Evolutionary conservation across 2,797 vertebrate species (phyloP), one percentile per base, ranked within the genome.

Genomic region (Enteromius fasciolatus): DNA sequence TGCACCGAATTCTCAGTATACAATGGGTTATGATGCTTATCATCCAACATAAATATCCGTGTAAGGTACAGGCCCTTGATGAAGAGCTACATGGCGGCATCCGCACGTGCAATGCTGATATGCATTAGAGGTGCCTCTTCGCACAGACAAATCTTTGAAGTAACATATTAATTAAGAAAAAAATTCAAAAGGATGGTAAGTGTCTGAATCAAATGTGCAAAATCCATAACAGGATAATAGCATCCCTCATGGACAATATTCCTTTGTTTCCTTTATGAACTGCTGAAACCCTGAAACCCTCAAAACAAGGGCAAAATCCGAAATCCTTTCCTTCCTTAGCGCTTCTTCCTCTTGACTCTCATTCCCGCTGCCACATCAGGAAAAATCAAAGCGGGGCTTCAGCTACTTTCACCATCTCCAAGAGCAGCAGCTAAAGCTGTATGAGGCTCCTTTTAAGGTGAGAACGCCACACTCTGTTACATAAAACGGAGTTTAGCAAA

Each of bases 371-470:
- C 87, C 85, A 92, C 90, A 90, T 92, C 90, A 92, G 90, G 87
- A 92, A 92, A 91, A 91, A 89, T 85, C 86, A 90, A 85, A 82
- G 80, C 85, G 9, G 85, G 73, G 86, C 87, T 90, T 85, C 77
- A 87, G 90, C 86, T 88, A 91, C 90, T 92, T 88, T 79, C 83
- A 78, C 86, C 85, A 91, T 86, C 88, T 88, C 64, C 54, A 85
- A 86, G 85, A 91, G 88, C 88, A 85, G 90, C 90, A 92, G 90
- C 87, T 89, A 90, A 90, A 89, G 88, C 90, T 87, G 91, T 89
- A 91, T 88, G 91, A 92, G 89, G 90, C 91, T 94, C 95, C 94
- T 95, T 95, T 95, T 95, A 95, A 94, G 94, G 94, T 94, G 94
- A 92, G 93, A 94, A 92, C 91, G 88, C 90, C 92, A 91, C 92